Percentiles rank a stretch among this genome's conserved stretches.
Evolutionary conservation across 2,797 vertebrate species (phyloP).

Genomic region (Trachurus trachurus): DNA sequence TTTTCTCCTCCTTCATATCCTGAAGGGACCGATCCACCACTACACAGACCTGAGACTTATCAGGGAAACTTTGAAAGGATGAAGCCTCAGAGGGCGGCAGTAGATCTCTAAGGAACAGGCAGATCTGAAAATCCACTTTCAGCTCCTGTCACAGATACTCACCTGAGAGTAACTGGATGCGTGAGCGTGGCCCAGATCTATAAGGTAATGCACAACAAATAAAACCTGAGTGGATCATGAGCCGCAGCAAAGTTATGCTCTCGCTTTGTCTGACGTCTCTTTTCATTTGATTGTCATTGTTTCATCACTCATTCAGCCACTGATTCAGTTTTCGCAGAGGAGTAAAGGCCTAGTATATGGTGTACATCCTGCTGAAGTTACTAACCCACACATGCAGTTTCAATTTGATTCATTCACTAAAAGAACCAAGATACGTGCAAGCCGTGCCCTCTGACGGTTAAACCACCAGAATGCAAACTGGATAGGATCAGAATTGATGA

Average conservation of each 20-base stretch:
- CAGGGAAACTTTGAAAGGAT: constrained; percentile 19
- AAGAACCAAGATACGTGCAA: background rate
- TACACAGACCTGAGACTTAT: constrained; percentile 5
- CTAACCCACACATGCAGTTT: background rate
- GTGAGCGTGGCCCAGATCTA: background rate
- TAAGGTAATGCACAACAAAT: background rate
- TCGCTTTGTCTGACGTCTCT: background rate
- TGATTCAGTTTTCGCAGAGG: background rate
- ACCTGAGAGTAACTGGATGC: background rate
- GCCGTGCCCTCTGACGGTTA: background rate
- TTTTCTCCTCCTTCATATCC: background rate
- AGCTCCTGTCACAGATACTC: background rate
- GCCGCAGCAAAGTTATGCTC: background rate
- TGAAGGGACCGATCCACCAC: constrained; percentile 9
- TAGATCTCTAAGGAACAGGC: background rate
- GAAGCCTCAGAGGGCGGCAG: constrained; percentile 18
- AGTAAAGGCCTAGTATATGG: too few species aligned
- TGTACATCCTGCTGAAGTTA: background rate
- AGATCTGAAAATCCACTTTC: constrained; percentile 22
- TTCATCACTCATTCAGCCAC: background rate
- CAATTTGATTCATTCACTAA: background rate
- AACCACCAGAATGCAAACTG: background rate
- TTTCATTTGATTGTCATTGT: too few species aligned
- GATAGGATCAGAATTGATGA: background rate
- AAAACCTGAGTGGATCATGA: background rate